These are phyloP conservation scores for Sycon ciliatum DNA, from an alignment of 37 sponge, comb jelly and placozoan genomes.

Conservation along the genomic window DNA sequence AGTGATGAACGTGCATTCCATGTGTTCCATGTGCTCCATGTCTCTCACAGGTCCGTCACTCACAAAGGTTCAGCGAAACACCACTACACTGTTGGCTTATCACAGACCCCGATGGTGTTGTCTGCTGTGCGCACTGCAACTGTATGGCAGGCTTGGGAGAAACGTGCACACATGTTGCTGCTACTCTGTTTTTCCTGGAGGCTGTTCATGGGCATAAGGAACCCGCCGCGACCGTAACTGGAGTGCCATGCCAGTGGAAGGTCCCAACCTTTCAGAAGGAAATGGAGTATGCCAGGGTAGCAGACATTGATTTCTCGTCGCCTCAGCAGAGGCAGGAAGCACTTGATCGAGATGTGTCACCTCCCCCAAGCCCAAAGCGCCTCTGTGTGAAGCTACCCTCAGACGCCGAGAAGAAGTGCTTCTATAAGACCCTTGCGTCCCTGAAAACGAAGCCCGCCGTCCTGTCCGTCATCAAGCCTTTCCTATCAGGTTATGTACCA, in stretches of 20 bases:
- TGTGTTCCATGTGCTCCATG: too few species aligned
- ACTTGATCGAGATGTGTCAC: too few species aligned
- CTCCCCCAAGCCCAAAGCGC: too few species aligned
- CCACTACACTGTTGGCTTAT: too few species aligned
- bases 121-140: conserved; percentile 40
- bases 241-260: conserved; percentile 42
- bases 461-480: conserved; percentile 32
- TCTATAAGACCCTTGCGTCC: not conserved
- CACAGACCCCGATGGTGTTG: conserved; percentile 18
- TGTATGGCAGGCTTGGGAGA: conserved; percentile 56
- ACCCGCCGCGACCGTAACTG: conserved; percentile 19
- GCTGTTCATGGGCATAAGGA: conserved; percentile 18
- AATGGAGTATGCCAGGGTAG: conserved; percentile 27
- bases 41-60: too few species aligned
- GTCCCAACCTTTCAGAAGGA: too few species aligned
- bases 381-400: too few species aligned
- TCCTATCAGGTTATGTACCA: conserved; percentile 27
- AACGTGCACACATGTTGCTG: conserved; percentile 54
- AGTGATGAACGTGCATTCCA: too few species aligned
- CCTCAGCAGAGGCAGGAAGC: conserved; percentile 10
- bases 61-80: too few species aligned
- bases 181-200: conserved; percentile 36
- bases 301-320: conserved; percentile 40
- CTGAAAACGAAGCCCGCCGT: conserved; percentile 34
- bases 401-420: not conserved